Percentiles rank a stretch among this genome's conserved stretches.
phyloP scores from a whole-genome alignment of 2,797 vertebrate genomes.

The Gambelia wislizenii region DNA sequence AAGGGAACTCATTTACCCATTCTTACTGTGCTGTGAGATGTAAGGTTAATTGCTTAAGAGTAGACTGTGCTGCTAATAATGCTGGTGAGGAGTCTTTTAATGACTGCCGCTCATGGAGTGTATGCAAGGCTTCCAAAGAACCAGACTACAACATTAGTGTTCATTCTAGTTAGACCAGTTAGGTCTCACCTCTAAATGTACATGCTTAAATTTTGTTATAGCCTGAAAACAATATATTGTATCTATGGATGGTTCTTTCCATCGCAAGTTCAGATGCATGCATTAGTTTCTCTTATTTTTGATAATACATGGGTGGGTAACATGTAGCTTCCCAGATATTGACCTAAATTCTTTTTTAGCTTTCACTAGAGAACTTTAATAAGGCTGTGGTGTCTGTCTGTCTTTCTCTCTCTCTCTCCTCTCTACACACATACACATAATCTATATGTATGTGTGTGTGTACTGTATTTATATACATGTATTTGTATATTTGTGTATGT shows the following conservation, averaged over 20 bases:
- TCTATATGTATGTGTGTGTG: no score
- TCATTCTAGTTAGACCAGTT: neutral
- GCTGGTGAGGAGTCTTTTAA: constrained; percentile 1
- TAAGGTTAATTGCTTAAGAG: constrained; percentile 19
- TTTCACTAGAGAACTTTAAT: no score
- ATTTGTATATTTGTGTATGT: no score
- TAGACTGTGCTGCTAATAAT: neutral
- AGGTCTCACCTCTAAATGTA: neutral
- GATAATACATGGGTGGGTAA: neutral
- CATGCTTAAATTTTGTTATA: no score
- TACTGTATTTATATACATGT: no score
- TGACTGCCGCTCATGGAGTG: neutral
- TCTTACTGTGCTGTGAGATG: neutral
- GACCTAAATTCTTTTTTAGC: neutral
- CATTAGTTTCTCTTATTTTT: neutral
- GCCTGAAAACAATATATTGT: no score
- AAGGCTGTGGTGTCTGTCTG: no score
- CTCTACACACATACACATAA: no score
- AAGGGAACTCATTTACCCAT: constrained; percentile 1
- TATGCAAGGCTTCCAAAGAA: neutral
- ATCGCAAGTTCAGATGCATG: neutral
- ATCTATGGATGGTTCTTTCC: neutral
- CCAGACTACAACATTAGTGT: neutral
- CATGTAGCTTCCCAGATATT: neutral
- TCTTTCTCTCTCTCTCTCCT: no score